phyloP scores from a whole-genome alignment of 2,113 vertebrate species.

The Cynopterus brachyotis region DNA sequence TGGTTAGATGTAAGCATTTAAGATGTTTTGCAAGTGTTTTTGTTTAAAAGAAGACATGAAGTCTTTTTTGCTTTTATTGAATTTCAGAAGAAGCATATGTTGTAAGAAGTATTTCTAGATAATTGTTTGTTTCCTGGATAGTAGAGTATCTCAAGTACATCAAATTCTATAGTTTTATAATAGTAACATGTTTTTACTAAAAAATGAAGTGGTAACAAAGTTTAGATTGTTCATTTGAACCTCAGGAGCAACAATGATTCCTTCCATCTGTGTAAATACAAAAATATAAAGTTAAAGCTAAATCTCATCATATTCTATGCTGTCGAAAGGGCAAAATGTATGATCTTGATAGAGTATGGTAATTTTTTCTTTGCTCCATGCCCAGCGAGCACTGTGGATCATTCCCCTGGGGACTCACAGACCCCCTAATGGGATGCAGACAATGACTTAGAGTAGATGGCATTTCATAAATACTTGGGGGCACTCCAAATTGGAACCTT shows the following conservation, averaged over 20 bases:
- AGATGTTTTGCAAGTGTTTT: neutral
- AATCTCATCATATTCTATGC: neutral
- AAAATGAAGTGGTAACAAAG: neutral
- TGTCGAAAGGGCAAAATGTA: neutral
- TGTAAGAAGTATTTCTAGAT: neutral
- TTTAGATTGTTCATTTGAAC: neutral
- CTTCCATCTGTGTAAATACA: neutral
- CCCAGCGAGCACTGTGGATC: rapidly evolving
- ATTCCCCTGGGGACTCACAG: neutral
- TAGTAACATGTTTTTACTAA: neutral
- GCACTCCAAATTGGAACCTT: slow-evolving; percentile 45
- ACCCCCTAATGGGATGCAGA: neutral
- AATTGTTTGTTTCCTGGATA: neutral
- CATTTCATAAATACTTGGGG: slow-evolving; percentile 45
- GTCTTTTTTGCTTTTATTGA: slow-evolving; percentile 29
- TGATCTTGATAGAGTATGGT: neutral
- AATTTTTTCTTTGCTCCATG: neutral
- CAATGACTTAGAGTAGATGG: neutral
- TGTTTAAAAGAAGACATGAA: neutral
- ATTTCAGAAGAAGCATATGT: neutral
- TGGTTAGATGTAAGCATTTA: neutral
- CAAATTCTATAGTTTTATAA: neutral
- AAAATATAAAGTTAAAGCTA: neutral
- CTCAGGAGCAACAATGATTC: neutral
- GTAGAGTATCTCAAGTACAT: neutral